Conservation (phyloP, 2,888 invertebrate genomes). For the Leptinotarsa tumamoca region DNA sequence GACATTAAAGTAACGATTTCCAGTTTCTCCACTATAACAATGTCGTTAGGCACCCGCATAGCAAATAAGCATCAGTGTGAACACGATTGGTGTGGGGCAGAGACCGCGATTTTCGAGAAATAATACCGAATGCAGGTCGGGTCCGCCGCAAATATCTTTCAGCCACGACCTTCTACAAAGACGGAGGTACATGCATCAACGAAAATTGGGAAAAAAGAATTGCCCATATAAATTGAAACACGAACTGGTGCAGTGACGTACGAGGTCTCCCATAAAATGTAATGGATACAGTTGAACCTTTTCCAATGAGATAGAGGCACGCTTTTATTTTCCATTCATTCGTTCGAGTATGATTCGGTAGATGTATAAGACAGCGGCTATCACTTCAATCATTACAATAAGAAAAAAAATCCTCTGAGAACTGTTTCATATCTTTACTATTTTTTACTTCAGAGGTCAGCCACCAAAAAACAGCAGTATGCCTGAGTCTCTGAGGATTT, state of each 20-base stretch:
- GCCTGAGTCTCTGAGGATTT: no score
- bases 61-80: constrained; percentile 55
- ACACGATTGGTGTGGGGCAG: constrained; percentile 52
- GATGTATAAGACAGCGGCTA: no score
- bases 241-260: constrained; percentile 37
- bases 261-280: constrained; percentile 22
- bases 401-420: no score
- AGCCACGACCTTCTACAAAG: constrained; percentile 33
- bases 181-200: constrained; percentile 29
- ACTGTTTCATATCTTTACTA: no score
- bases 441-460: no score
- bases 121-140: constrained; percentile 59
- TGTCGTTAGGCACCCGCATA: constrained; percentile 62
- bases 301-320: background rate
- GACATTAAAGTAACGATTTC: constrained; percentile 48
- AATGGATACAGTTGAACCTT: background rate
- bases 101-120: constrained; percentile 51
- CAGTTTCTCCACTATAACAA: constrained; percentile 55
- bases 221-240: constrained; percentile 46
- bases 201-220: constrained; percentile 35
- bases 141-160: constrained; percentile 51
- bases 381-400: no score
- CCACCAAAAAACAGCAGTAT: no score
- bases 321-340: background rate
- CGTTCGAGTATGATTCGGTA: no score